Base-by-base conservation (phyloP, 2,888 invertebrate genomes). In the Scotopteryx bipunctaria region DNA sequence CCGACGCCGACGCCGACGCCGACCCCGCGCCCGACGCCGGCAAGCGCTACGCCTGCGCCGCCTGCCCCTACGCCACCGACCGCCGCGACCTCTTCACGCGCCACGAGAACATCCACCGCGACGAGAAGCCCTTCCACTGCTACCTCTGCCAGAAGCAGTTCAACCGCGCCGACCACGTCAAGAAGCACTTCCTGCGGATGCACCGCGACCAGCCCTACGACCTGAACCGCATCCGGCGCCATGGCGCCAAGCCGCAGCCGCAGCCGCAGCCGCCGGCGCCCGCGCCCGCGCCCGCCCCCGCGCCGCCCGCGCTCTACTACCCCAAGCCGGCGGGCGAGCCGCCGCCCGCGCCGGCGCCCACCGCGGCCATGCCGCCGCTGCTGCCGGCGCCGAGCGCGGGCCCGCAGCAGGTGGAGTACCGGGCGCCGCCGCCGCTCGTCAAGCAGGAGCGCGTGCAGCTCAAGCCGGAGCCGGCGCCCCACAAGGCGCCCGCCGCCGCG, bases 121-220 rank as follows among this genome's bases (percentile, higher is more conserved):
- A 97, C 78, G 97, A 97, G 78, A 97, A 98, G 78, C 97, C 97
- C 3, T 98, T 97, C 79, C 96, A 97, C 77, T 98, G 97, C 82
- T 97, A 97, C 79, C 94, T 97, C 21, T 97, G 97, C 77, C 94
- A 95, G 77, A 97, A 97, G 83, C 96, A 97, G 80, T 98, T 98
- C 88, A 98, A 97, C 83, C 92, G 97, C 42, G 97, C 97, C 27
- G 97, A 98, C 83, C 97, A 98, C 78, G 97, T 98, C 35, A 98
- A 98, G 84, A 98, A 98, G 74, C 97, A 98, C 82, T 97, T 97
- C 73, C 89, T 97, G 62, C 92, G 97, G 63, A 97, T 98, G 96
- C 97, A 98, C 76, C 93, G 97, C 32, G 97, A 97, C 68, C 94
- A 96, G 76, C 94, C 94, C 1, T 98, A 97, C 78, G 97, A 97